Base-by-base conservation (phyloP, 1,140 invertebrate species). In the Cyclargus thomasi region DNA sequence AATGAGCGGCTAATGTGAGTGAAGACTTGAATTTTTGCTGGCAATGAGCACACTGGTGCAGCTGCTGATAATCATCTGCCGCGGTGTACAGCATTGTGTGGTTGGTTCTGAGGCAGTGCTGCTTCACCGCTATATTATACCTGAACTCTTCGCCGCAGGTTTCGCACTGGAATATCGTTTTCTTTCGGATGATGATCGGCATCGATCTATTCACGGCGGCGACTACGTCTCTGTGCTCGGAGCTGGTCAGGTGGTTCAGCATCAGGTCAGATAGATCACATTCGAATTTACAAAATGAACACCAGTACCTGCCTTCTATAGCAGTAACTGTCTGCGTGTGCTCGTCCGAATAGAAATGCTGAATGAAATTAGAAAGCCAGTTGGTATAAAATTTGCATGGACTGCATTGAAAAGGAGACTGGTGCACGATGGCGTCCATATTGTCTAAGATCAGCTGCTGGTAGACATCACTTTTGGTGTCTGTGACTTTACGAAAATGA, bases 361-460 rank as follows among this genome's bases (percentile, higher is more conserved):
- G 87, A 76, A 95, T 87, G 77, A 97, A 96, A 62, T 93, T 91
- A 20, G 93, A 89, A 22, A 95, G 92, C 63, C 93, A 94, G 81
- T 97, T 97, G 74, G 94, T 95, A 86, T 96, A 97, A 85, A 96
- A 97, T 59, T 93, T 93, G 85, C 97, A 98, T 1, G 95, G 91
- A 20, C 92, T 92, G 78, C 96, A 98, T 82, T 97, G 96, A 79
- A 95, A 97, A 0, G 95, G 95, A 67, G 95, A 94, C 74, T 97
- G 94, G 39, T 93, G 91, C 1, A 97, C 94, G 73, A 97, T 94
- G 70, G 93, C 93, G 65, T 91, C 92, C 80, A 96, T 96, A 82
- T 97, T 95, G 59, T 94, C 92, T 21, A 97, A 88, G 55, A 97
- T 93, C 74, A 95, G 92, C 21, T 90, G 82, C 70, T 90, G 90